Evolutionary conservation across 1,140 invertebrate species (phyloP), one percentile per base, ranked within the genome.

Genomic region (Drosophila quadrilineata): DNA sequence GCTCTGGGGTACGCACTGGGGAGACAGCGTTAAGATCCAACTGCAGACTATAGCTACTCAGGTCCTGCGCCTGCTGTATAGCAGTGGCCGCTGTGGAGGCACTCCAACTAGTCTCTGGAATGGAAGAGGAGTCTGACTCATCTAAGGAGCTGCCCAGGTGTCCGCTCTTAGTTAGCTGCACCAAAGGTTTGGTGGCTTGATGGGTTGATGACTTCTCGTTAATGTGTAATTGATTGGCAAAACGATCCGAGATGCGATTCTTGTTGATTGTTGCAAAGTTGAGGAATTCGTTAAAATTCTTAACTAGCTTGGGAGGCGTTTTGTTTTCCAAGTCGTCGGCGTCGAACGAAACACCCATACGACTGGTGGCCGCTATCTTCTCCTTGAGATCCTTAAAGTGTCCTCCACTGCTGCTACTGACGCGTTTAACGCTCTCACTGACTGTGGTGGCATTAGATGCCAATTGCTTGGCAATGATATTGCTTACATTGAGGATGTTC

Each of bases 251-350:
- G 29, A 87, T 88, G 12, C 87, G 87, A 58, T 89, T 92, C 88
- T 94, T 94, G 75, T 92, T 94, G 1, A 92, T 90, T 6, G 92
- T 92, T 9, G 94, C 92, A 75, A 96, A 95, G 71, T 94, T 95
- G 0, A 96, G 90, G 87, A 96, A 95, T 88, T 96, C 95, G 72
- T 95, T 95, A n/a, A 96, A 91, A 90, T 95, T 96, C 88, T 94
- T 95, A 1, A 96, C 94, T 63, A 95, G 92, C 73, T 92, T 93
- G 0, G 88, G 89, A 14, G 88, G 89, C n/a, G 89, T 88, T 31
- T 75, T 57, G 35, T 53, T 33, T 0, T 21, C 38, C 0, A 24
- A 28, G 17, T 68, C 75, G 0, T 28, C 56, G 28, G 54, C 31
- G 31, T 29, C 76, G 40, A 66, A 62, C n/a, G 66, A 54, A 3